Percentiles rank a stretch among this genome's conserved stretches.
Evolutionary conservation across 2,113 vertebrate species (phyloP).

Genomic region (Petaurus breviceps): DNA sequence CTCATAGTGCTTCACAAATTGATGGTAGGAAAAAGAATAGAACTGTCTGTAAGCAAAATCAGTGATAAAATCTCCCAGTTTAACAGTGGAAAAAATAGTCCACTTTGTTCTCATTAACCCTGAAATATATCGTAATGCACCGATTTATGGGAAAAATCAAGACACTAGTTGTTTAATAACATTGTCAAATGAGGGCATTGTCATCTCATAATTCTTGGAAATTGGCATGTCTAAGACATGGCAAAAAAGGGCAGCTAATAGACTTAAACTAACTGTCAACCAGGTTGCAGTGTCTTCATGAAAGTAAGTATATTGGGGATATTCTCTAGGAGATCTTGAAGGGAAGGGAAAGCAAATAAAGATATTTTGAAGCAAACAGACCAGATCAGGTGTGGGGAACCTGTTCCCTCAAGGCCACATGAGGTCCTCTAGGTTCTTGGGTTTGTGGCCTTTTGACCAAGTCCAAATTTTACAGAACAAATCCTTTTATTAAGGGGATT

Average conservation of each 20-base stretch:
- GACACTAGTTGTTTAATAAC: constrained; percentile 41
- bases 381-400: no score
- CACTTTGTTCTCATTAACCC: background rate
- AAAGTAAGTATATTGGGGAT: background rate
- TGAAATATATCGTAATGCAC: background rate
- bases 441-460: no score
- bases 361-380: background rate
- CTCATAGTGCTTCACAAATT: background rate
- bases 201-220: constrained; percentile 78
- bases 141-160: background rate
- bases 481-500: no score
- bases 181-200: constrained; percentile 71
- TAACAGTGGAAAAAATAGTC: constrained; percentile 24
- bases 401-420: no score
- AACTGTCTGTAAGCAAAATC: background rate
- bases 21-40: background rate
- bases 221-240: constrained; percentile 46
- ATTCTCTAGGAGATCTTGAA: background rate
- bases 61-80: background rate
- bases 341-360: background rate
- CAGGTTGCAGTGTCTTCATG: background rate
- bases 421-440: no score
- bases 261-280: constrained; percentile 62
- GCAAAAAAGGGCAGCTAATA: constrained; percentile 67
- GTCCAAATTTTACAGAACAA: no score